Percentiles rank a stretch among this genome's conserved stretches.
Evolutionary conservation across 2,113 vertebrate species (phyloP).

Genomic region (Promerops cafer): DNA sequence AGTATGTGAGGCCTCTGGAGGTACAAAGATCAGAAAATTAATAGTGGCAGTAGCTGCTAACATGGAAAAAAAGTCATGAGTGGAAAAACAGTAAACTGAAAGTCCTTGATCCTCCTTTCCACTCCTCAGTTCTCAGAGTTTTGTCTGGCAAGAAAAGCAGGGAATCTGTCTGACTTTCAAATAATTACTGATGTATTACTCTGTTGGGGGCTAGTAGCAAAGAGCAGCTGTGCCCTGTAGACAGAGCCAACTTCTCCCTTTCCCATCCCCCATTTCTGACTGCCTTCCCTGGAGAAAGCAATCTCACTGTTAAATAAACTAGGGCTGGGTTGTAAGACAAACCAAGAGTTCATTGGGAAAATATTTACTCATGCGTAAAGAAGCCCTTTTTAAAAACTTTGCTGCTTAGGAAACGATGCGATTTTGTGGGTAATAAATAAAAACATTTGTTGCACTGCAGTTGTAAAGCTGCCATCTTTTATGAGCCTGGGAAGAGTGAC

Average conservation of each 20-base stretch:
- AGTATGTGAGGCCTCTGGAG: neutral
- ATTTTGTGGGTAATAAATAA: conserved; percentile 28
- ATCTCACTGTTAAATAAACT: conserved; percentile 18
- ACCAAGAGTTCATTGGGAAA: conserved; percentile 17
- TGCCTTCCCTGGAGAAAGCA: conserved; percentile 8
- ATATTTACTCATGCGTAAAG: neutral
- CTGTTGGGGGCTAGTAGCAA: conserved; percentile 9
- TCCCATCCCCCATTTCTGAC: conserved; percentile 12
- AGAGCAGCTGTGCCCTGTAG: conserved; percentile 34
- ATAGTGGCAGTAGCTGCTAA: conserved; percentile 27
- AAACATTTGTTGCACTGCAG: neutral
- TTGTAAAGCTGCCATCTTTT: conserved; percentile 31
- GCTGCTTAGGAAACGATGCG: neutral
- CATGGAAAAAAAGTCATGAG: neutral
- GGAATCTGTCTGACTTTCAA: conserved; percentile 53
- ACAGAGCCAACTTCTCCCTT: conserved; percentile 8
- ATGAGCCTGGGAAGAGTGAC: conserved; percentile 12
- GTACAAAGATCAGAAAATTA: neutral
- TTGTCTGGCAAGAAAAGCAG: conserved; percentile 55
- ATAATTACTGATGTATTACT: conserved; percentile 53
- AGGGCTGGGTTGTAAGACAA: conserved; percentile 2
- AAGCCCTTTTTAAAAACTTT: neutral
- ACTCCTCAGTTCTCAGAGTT: conserved; percentile 42
- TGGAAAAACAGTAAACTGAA: conserved; percentile 49
- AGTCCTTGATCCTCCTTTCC: conserved; percentile 48